A percentile compares a stretch with the other conserved stretches of the same genome.
Conservation (phyloP, 2,888 invertebrate species). For the Melanostoma mellinum region DNA sequence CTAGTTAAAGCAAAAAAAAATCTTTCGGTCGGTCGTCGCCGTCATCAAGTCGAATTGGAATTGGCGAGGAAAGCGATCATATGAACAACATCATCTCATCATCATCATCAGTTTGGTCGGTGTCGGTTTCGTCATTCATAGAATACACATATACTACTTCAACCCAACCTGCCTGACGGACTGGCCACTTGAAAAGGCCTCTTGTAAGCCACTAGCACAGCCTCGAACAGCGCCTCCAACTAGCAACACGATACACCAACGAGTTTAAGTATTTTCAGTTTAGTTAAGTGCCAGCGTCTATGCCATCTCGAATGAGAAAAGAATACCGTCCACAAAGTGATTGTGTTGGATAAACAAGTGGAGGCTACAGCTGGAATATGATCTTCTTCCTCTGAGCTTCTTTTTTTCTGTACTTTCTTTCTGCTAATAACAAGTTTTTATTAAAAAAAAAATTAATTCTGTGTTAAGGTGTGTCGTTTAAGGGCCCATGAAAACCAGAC, state of each 20-base stretch:
- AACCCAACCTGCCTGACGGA: slow-evolving; percentile 9
- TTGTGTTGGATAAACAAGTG: slow-evolving; percentile 35
- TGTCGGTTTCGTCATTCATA: not conserved
- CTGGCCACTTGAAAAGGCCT: slow-evolving; percentile 44
- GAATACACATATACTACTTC: slow-evolving; percentile 4
- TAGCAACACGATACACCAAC: slow-evolving; percentile 47
- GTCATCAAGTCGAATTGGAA: slow-evolving; percentile 14
- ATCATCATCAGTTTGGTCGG: slow-evolving; percentile 11
- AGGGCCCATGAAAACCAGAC: slow-evolving; percentile 20
- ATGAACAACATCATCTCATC: slow-evolving; percentile 34
- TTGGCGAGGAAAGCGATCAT: slow-evolving; percentile 48
- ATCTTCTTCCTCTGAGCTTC: slow-evolving; percentile 24
- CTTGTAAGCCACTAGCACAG: slow-evolving; percentile 24
- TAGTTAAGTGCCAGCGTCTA: slow-evolving; percentile 44
- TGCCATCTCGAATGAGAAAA: slow-evolving; percentile 31
- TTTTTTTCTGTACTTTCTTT: slow-evolving; percentile 41
- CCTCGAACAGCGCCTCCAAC: slow-evolving; percentile 16
- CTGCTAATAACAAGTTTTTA: slow-evolving; percentile 42
- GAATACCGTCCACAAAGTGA: slow-evolving; percentile 38
- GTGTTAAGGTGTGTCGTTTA: slow-evolving; percentile 54
- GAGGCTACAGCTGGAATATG: slow-evolving; percentile 47
- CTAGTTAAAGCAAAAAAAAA: slow-evolving; percentile 22
- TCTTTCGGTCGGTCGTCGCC: slow-evolving; percentile 1
- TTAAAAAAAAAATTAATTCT: not conserved
- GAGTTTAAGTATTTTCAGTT: slow-evolving; percentile 50